phyloP scores from a whole-genome alignment of 2,797 vertebrate species.

The Poecilia wingei region DNA sequence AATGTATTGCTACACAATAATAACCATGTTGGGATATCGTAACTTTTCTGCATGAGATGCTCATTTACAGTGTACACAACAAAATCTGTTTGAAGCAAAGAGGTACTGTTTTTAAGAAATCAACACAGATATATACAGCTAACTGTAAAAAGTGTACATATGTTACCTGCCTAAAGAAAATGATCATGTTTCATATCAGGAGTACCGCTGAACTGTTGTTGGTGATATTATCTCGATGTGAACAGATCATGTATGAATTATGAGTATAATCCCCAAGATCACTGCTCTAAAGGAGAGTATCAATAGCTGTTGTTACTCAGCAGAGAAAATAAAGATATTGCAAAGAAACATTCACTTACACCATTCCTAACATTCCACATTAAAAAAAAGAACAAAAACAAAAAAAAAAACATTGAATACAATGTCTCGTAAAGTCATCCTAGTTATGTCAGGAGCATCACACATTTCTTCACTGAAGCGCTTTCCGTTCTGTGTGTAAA shows the following conservation, averaged over 20 bases:
- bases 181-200: slow-evolving; percentile 56
- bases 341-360: slow-evolving; percentile 49
- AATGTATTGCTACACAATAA: slow-evolving; percentile 41
- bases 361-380: slow-evolving; percentile 30
- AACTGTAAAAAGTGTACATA: slow-evolving; percentile 66
- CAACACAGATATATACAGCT: slow-evolving; percentile 67
- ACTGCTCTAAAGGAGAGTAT: slow-evolving; percentile 66
- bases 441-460: slow-evolving; percentile 14
- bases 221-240: slow-evolving; percentile 73
- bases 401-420: slow-evolving; percentile 39
- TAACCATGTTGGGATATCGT: slow-evolving; percentile 5
- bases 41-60: slow-evolving; percentile 29
- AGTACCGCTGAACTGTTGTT: slow-evolving; percentile 52
- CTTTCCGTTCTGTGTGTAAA: slow-evolving; percentile 30
- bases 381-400: slow-evolving; percentile 17
- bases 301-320: slow-evolving; percentile 35
- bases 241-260: slow-evolving; percentile 45
- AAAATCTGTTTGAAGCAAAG: slow-evolving; percentile 47
- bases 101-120: slow-evolving; percentile 29
- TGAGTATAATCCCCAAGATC: slow-evolving; percentile 66
- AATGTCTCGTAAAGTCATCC: slow-evolving; percentile 23
- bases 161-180: slow-evolving; percentile 58
- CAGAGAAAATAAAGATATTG: slow-evolving; percentile 28
- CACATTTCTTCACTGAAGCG: slow-evolving; percentile 10
- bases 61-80: slow-evolving; percentile 20